Conservation (phyloP, 2,797 vertebrate species). For the Euthynnus affinis region DNA sequence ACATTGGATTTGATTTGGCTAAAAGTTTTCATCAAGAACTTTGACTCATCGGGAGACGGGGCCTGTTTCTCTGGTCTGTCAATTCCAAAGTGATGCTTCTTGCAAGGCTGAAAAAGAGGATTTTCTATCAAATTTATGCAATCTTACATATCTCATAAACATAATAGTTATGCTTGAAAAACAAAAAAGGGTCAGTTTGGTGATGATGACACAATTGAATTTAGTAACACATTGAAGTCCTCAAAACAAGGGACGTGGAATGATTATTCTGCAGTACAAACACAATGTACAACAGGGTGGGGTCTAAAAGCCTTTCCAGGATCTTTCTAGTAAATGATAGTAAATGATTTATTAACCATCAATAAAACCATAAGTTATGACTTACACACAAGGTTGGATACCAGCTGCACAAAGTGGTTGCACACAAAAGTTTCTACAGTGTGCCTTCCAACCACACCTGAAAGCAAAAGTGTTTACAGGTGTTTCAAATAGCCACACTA, state of each 20-base stretch:
- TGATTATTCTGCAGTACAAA: neutral
- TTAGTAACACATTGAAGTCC: neutral
- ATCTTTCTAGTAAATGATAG: neutral
- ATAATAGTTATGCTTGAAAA: neutral
- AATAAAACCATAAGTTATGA: too few species aligned
- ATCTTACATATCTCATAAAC: slow-evolving; percentile 8
- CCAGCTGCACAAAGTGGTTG: too few species aligned
- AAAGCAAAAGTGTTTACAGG: too few species aligned
- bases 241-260: too few species aligned
- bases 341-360: too few species aligned
- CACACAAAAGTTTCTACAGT: too few species aligned
- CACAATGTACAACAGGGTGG: slow-evolving; percentile 29
- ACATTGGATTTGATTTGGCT: slow-evolving; percentile 99
- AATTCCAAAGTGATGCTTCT: slow-evolving; percentile 99
- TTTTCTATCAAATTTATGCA: slow-evolving; percentile 16
- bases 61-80: slow-evolving; percentile 96
- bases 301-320: slow-evolving; percentile 59
- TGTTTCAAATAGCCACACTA: too few species aligned
- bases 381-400: too few species aligned
- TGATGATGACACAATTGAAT: neutral
- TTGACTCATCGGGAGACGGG: slow-evolving; percentile 96
- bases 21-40: slow-evolving; percentile 97
- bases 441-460: too few species aligned
- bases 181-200: neutral
- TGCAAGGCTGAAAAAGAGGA: slow-evolving; percentile 90